Evolutionary conservation across 2,888 invertebrate genomes (phyloP), one percentile per base, ranked within the genome.

Genomic region (Drosophila paranaensis): DNA sequence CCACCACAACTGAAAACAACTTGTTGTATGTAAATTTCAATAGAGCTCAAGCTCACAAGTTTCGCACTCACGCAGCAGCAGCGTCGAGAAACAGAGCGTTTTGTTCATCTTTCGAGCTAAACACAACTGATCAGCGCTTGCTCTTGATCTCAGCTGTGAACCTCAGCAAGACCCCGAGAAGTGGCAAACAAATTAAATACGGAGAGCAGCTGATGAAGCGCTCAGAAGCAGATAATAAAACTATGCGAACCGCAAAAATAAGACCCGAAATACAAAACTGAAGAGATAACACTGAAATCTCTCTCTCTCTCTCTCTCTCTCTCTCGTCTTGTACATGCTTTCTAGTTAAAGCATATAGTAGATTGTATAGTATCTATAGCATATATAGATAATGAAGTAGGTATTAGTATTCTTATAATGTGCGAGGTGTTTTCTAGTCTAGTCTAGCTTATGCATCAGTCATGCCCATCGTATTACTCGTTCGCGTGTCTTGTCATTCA

Each of bases 401-500:
- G 16, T 9, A 6, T 46, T 14, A 20, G 27, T 30, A 27, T 20
- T 6, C 6, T 5, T n/a, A 5, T 9, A 10, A 2, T 40, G 2
- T n/a, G 11, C 16, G 4, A 9, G 33, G 43, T 56, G 14, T 20
- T 33, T 35, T 1, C 14, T n/a, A 33, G 43, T 35, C 33, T 27
- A 27, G 27, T 27, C 20, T 20, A 20, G 20, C 20, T 20, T 20
- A 20, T 30, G 30, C 6, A 6, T 30, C 8, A 8, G 8, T 30
- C 30, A 33, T 33, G 30, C 30, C 30, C 33, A 16, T 33, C 50
- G 16, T 16, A 33, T 30, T n/a, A 33, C 16, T 48, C 60, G 39
- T 30, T 71, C 39, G 60, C 57, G 45, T 74, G 57, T 58, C 53
- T 51, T 45, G 35, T n/a, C 55, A 66, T 57, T 63, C 64, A 64